Evolutionary conservation across 30 jellyfish, hydroid and myxozoan species (phyloP).

Genomic region (Pelagia noctiluca): DNA sequence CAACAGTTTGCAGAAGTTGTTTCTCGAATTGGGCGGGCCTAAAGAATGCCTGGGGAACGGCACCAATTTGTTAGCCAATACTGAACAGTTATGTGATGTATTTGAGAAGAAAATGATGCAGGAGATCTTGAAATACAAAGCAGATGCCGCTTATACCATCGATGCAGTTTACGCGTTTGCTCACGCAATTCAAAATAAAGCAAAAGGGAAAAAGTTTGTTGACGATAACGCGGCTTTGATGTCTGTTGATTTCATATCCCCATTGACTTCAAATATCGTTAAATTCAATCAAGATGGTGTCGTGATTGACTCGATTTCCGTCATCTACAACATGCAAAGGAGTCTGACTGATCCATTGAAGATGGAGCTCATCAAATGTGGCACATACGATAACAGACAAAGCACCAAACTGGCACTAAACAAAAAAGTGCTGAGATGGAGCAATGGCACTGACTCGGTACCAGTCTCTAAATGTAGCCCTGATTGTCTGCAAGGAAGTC

Average conservation of each 20-base stretch:
- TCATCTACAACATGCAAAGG: constrained; percentile 67
- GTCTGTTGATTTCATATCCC: constrained; percentile 39
- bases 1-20: constrained; percentile 39
- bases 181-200: constrained; percentile 22
- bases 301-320: constrained; percentile 19
- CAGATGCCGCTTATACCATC: constrained; percentile 61
- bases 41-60: constrained; percentile 29
- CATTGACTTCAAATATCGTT: constrained; percentile 60
- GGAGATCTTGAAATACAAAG: constrained; percentile 16
- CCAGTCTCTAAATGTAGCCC: constrained; percentile 83
- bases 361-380: constrained; percentile 38
- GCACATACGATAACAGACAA: constrained; percentile 39
- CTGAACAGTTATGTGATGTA: constrained; percentile 39
- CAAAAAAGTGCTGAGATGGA: constrained; percentile 77
- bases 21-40: constrained; percentile 28
- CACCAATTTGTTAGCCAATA: constrained; percentile 13
- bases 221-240: constrained; percentile 37
- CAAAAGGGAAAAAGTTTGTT: neutral
- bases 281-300: constrained; percentile 43
- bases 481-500: constrained; percentile 74
- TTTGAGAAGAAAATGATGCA: constrained; percentile 12
- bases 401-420: constrained; percentile 44
- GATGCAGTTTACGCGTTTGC: constrained; percentile 80
- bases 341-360: constrained; percentile 12
- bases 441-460: constrained; percentile 48